phyloP scores from a whole-genome alignment of 2,113 vertebrate genomes.

The Tringa solitaria region DNA sequence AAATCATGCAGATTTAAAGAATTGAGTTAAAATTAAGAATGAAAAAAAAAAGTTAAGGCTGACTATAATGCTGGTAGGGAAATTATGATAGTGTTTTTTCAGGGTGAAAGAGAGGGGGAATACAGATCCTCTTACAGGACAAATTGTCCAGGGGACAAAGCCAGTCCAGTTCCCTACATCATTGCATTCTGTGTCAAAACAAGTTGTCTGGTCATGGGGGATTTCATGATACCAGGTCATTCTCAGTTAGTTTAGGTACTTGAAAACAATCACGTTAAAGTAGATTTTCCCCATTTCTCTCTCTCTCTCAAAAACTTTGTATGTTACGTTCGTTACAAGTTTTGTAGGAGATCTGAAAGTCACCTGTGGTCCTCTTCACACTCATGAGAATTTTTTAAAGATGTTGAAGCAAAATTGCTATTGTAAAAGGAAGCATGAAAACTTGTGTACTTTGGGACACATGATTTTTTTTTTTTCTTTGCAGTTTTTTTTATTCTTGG shows the following conservation, averaged over 20 bases:
- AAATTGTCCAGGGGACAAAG: background rate
- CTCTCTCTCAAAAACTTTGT: background rate
- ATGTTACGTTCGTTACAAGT: background rate
- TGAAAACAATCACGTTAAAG: background rate
- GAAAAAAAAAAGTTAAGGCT: background rate
- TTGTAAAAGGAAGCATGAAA: background rate
- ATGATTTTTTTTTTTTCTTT: background rate
- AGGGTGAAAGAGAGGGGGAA: background rate
- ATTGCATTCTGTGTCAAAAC: background rate
- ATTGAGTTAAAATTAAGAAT: background rate
- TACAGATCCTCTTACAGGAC: background rate
- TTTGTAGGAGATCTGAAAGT: background rate
- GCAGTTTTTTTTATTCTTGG: background rate
- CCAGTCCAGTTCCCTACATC: background rate
- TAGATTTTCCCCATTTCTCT: background rate
- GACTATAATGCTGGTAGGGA: background rate
- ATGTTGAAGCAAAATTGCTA: background rate
- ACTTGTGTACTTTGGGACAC: background rate
- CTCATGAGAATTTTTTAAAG: background rate
- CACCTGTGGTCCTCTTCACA: background rate
- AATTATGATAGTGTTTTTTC: background rate
- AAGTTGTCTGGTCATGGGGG: background rate
- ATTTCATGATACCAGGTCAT: background rate
- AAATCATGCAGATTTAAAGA: background rate
- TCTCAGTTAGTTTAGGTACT: background rate